phyloP scores from a whole-genome alignment of 2,113 vertebrate species.

The Carlito syrichta region DNA sequence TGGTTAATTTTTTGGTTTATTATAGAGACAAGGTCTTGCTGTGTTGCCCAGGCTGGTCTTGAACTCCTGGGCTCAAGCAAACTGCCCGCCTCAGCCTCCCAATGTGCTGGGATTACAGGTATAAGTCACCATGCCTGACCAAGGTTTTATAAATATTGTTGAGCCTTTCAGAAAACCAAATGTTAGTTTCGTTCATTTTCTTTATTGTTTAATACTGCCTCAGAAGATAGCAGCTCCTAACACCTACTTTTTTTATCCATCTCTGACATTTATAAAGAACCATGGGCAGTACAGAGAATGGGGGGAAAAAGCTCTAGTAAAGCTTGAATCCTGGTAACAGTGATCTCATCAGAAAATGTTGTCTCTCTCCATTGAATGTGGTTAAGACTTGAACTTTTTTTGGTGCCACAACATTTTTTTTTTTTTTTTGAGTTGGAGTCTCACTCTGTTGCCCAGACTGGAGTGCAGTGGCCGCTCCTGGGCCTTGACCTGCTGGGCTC shows the following conservation, averaged over 20 bases:
- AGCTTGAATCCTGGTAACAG: background rate
- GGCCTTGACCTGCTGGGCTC: too few species aligned
- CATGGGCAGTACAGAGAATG: background rate
- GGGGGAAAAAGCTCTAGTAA: background rate
- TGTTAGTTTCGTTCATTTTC: background rate
- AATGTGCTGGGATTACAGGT: background rate
- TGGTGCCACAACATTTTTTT: too few species aligned
- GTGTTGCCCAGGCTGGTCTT: background rate
- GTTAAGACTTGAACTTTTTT: too few species aligned
- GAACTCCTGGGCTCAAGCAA: background rate
- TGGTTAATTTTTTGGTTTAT: background rate
- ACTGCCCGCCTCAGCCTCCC: background rate
- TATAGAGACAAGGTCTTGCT: background rate
- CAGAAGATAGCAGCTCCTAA: background rate
- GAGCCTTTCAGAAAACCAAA: background rate
- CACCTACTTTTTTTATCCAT: background rate
- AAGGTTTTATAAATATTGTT: background rate
- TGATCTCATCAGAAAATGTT: background rate
- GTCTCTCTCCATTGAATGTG: background rate
- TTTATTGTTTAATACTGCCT: background rate
- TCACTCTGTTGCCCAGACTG: too few species aligned
- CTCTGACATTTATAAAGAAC: background rate
- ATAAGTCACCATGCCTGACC: background rate
- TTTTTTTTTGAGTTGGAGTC: too few species aligned
- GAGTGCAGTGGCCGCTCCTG: too few species aligned